Conservation (phyloP, 1,140 invertebrate genomes). For the Cotesia chilonis region DNA sequence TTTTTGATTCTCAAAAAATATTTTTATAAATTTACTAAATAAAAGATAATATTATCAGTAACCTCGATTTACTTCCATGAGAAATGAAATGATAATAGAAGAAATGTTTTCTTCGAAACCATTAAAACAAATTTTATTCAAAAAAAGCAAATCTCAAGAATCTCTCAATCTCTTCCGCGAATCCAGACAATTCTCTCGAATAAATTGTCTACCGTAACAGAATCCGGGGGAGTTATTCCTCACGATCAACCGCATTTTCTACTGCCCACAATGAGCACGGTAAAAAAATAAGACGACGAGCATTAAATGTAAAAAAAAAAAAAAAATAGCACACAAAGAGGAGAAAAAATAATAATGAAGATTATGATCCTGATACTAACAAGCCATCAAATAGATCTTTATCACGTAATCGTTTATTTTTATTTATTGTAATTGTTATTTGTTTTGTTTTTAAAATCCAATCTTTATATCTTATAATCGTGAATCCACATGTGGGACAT, state of each 20-base stretch:
- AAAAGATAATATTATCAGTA: no score
- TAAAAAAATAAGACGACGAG: background rate
- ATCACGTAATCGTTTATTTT: background rate
- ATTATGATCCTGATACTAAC: no score
- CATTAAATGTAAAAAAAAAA: background rate
- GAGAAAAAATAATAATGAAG: background rate
- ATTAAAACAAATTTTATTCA: no score
- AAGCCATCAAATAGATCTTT: no score
- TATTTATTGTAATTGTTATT: constrained; percentile 6
- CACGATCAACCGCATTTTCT: constrained; percentile 7
- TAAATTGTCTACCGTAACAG: background rate
- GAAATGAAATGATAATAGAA: no score
- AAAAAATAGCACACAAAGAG: background rate
- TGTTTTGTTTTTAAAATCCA: constrained; percentile 15
- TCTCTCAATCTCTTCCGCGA: no score
- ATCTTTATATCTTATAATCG: constrained; percentile 46
- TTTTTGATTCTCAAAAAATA: no score
- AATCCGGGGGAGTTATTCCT: constrained; percentile 7
- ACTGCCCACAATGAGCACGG: constrained; percentile 4
- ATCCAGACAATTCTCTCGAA: background rate
- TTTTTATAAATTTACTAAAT: no score
- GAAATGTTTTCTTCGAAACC: no score
- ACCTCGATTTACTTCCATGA: no score
- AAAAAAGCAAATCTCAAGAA: no score
- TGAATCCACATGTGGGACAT: constrained; percentile 55